Evolutionary conservation across 2,797 vertebrate species (phyloP), one percentile per base, ranked within the genome.

Genomic region (Alfaro cultratus): DNA sequence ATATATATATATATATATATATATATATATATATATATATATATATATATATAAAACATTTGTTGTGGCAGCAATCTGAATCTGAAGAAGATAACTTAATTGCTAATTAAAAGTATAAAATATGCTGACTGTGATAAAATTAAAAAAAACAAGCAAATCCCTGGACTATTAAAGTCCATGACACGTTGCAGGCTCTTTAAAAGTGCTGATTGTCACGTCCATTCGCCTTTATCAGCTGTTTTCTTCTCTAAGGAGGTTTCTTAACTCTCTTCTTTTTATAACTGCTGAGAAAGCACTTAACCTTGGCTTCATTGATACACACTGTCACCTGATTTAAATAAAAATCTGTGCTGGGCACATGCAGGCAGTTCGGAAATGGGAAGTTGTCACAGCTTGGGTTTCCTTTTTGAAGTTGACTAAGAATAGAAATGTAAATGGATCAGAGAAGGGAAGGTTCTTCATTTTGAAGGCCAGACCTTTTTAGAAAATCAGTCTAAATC

Each of bases 311-410:
- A 62, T 51, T 75, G 11, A 46, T 51, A 78, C 78, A 81, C 76
- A 77, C 21, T 26, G 60, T 74, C 79, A 86, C 79, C 79, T 91
- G 86, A 90, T 88, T 79, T 49, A 46, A 60, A 62, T n/a, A n/a
- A 53, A 82, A 87, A 89, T 31, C 80, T 81, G 64, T 26, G 39
- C 82, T 79, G 80, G 78, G 80, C 87, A 81, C 87, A 85, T 73
- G 26, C 87, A 80, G 75, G 46, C 77, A 13, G n/a, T 80, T 83
- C 80, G 75, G 86, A 91, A 95, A 92, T 89, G 91, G 94, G 94
- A 96, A 94, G 88, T 88, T 73, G 75, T 86, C 92, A 29, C 91
- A 89, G 86, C 80, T 8, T 88, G 91, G 39, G 86, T 76, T 94
- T 92, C 91, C 83, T 46, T 71, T 39, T 62, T 88, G 41, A 67